Evolutionary conservation across 2,888 invertebrate species (phyloP).

Genomic region (Bursaphelenchus okinawaensis): DNA sequence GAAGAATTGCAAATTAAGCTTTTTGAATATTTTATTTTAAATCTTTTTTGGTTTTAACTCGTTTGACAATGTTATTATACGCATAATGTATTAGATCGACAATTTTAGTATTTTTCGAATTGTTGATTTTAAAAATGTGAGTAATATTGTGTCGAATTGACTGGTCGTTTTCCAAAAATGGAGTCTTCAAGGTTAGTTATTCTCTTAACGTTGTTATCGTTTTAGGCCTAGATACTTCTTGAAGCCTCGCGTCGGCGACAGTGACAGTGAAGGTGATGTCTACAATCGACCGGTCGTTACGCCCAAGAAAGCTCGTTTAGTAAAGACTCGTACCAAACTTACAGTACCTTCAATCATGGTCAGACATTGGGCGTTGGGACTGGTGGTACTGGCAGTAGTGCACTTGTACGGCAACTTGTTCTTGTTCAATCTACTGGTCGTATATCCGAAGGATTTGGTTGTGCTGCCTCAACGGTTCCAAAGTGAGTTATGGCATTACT

Average conservation of each 20-base stretch:
- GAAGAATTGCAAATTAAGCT: no score
- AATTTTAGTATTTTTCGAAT: no score
- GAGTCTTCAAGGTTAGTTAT: neutral
- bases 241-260: neutral
- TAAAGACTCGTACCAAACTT: neutral
- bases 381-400: neutral
- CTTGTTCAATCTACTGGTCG: constrained; percentile 6
- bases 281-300: neutral
- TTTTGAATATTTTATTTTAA: no score
- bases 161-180: neutral
- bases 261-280: neutral
- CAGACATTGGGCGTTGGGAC: neutral
- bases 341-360: neutral
- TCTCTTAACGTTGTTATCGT: neutral
- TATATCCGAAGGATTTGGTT: constrained; percentile 3
- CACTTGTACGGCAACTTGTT: constrained; percentile 11
- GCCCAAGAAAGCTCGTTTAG: neutral
- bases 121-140: no score
- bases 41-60: no score
- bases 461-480: neutral
- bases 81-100: no score
- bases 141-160: no score
- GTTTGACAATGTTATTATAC: no score
- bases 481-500: neutral
- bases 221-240: neutral